Conservation (phyloP, 2,797 vertebrate genomes). For the Saxicola maurus region DNA sequence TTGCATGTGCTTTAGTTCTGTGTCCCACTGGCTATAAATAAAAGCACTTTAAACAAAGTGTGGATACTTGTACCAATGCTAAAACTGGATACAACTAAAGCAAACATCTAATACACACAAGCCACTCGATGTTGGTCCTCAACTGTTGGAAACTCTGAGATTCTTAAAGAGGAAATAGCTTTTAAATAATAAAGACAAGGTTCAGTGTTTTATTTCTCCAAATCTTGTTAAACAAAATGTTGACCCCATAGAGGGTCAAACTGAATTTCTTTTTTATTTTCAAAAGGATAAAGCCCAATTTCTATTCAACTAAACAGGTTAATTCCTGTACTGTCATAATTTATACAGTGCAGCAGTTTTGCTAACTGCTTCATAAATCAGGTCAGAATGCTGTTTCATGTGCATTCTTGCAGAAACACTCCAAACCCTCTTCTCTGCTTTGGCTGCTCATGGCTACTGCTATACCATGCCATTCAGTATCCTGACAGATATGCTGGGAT, state of each 20-base stretch:
- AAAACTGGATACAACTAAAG: slow-evolving; percentile 6
- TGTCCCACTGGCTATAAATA: slow-evolving; percentile 30
- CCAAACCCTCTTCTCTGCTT: neutral
- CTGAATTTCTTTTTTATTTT: neutral
- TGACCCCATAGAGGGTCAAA: neutral
- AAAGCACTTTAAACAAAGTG: neutral
- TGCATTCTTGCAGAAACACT: neutral
- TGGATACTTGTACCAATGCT: neutral
- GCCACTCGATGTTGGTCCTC: neutral
- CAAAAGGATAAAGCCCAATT: neutral
- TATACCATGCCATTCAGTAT: neutral
- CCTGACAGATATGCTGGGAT: neutral
- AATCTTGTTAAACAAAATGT: neutral
- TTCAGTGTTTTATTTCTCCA: neutral
- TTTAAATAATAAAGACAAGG: neutral
- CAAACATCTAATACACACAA: neutral
- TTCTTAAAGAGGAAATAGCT: neutral
- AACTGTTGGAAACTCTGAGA: neutral
- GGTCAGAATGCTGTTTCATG: neutral
- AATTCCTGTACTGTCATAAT: neutral
- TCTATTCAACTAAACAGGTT: neutral
- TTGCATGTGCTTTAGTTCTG: neutral
- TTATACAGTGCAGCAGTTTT: neutral
- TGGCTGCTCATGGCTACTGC: neutral
- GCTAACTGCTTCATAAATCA: neutral